These are phyloP conservation scores for Ctenodactylus gundi DNA, from an alignment of 2,113 vertebrate species.

Conservation along the genomic window DNA sequence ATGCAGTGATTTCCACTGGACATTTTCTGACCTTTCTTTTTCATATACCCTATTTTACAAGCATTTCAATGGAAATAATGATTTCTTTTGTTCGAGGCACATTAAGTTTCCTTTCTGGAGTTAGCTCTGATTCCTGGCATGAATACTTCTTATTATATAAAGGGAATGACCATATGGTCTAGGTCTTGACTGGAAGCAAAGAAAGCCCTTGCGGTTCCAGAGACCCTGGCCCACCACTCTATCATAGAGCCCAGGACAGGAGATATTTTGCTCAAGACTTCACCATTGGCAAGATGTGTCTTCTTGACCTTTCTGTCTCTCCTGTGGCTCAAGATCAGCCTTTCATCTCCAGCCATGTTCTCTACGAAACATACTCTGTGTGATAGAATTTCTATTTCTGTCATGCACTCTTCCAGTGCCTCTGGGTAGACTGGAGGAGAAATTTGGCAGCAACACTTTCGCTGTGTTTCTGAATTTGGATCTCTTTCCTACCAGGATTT, in stretches of 20 bases:
- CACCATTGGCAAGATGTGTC: neutral
- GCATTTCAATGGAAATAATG: constrained; percentile 55
- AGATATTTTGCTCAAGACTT: neutral
- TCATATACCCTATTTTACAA: constrained; percentile 13
- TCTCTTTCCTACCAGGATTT: neutral
- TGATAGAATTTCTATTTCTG: neutral
- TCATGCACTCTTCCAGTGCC: neutral
- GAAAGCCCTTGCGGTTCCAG: no score
- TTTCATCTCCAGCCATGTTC: neutral
- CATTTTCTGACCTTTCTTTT: neutral
- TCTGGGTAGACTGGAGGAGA: neutral
- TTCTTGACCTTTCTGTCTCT: neutral
- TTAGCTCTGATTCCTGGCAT: constrained; percentile 23
- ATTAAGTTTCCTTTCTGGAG: constrained; percentile 13
- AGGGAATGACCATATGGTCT: neutral
- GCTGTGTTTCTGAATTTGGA: neutral
- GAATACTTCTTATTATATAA: constrained; percentile 17
- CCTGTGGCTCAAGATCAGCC: neutral
- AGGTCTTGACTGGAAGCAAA: no score
- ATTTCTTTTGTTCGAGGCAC: constrained; percentile 5
- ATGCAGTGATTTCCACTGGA: neutral
- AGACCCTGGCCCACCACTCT: neutral
- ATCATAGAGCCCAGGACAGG: neutral
- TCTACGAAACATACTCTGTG: neutral
- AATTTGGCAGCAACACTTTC: neutral